These are phyloP conservation scores for Procavia capensis DNA, from an alignment of 2,113 vertebrate species.

Conservation along the genomic window DNA sequence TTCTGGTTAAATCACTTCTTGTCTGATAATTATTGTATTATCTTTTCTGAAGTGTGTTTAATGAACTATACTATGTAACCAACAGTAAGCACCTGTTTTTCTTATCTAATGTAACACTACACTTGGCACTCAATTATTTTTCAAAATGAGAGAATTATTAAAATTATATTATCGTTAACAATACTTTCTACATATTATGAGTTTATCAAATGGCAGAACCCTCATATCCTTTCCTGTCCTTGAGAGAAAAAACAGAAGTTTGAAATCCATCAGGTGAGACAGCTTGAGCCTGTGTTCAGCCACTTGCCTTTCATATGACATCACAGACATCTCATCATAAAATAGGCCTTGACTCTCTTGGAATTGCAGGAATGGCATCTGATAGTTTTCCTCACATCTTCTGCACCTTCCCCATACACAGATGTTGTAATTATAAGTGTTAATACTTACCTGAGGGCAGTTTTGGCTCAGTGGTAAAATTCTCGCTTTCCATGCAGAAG, in stretches of 20 bases:
- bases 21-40: neutral
- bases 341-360: neutral
- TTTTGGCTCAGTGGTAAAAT: no score
- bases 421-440: neutral
- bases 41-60: neutral
- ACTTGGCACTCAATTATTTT: neutral
- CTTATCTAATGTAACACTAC: neutral
- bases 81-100: neutral
- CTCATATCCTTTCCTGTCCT: neutral
- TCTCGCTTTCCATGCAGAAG: no score
- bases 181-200: neutral
- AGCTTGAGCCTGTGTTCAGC: neutral
- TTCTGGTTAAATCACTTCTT: neutral
- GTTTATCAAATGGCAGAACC: neutral
- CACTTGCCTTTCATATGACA: neutral
- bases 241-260: neutral
- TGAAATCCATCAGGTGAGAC: neutral
- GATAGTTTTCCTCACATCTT: neutral
- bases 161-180: neutral
- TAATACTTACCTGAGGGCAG: no score
- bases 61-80: neutral
- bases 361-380: neutral
- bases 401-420: neutral
- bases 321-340: neutral
- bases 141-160: neutral